Evolutionary conservation across 2,888 invertebrate species (phyloP), one percentile per base, ranked within the genome.

Genomic region (Hedya salicella): DNA sequence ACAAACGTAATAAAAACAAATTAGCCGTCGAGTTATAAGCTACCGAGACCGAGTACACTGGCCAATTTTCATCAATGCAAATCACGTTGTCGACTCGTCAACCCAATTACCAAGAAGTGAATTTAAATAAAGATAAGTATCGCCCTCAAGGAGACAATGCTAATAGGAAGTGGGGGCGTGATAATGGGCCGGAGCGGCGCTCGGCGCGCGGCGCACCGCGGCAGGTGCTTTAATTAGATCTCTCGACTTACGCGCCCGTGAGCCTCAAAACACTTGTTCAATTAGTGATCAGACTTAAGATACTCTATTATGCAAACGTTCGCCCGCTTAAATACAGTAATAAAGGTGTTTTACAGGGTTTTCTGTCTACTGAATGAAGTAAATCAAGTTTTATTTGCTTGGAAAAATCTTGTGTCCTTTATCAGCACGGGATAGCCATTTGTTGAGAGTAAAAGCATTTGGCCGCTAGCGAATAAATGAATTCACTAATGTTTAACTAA

Each of bases 121-220:
- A 91, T 92, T 92, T 92, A 92, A 92, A 92, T 92, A 92, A 92
- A 91, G 92, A 91, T 92, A 91, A 92, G 92, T 92, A 91, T 92
- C 91, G 90, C 91, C 88, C 91, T 89, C 87, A 85, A 89, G 88
- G 87, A 92, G 91, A 91, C 91, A 91, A 91, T 91, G 91, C 91
- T 92, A 91, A 91, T 91, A 89, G 89, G 87, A 85, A 86, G 84
- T 80, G 89, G 91, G 88, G 89, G 89, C 89, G 90, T 82, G 89
- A 89, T 91, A 91, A 91, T 91, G 86, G 91, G 88, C 89, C 85
- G 81, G 84, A 86, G 87, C 85, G 88, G 88, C 83, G 84, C 73
- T 78, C 79, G 76, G 74, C 71, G 77, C 61, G 65, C 68, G 74
- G 74, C 75, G 71, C 77, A 71, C 79, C 80, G 77, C 89, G 82